Percentiles rank a stretch among this genome's conserved stretches.
Evolutionary conservation across 2,888 invertebrate species (phyloP).

Genomic region (Crioceris asparagi): DNA sequence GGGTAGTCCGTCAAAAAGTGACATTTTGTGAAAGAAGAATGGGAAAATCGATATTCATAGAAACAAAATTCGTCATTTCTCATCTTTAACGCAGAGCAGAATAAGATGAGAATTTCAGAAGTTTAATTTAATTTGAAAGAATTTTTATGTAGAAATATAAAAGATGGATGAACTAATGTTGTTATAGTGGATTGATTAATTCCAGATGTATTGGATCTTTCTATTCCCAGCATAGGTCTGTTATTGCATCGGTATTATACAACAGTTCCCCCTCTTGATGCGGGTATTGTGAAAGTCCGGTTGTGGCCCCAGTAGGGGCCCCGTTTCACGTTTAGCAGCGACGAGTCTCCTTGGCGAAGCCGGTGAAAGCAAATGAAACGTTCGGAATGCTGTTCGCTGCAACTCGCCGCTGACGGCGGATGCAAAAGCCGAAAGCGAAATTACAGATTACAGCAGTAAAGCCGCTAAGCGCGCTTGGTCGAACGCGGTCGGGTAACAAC

Average conservation of each 20-base stretch:
- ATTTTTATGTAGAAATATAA: too few species aligned
- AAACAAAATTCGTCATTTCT: too few species aligned
- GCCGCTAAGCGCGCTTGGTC: not conserved
- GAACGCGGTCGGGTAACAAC: not conserved
- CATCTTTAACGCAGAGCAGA: too few species aligned
- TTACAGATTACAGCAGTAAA: not conserved
- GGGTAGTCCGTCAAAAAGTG: too few species aligned
- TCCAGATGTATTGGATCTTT: too few species aligned
- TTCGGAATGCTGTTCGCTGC: slow-evolving; percentile 27
- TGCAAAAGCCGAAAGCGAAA: slow-evolving; percentile 1
- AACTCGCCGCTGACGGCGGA: too few species aligned
- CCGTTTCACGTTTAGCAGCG: slow-evolving; percentile 33
- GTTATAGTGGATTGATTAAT: too few species aligned
- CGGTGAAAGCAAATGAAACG: slow-evolving; percentile 37
- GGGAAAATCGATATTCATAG: too few species aligned
- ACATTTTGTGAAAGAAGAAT: too few species aligned
- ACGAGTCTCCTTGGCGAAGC: slow-evolving; percentile 37
- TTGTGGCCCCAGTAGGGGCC: slow-evolving; percentile 35
- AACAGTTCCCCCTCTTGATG: slow-evolving; percentile 33
- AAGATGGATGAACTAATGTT: too few species aligned
- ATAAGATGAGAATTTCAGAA: too few species aligned
- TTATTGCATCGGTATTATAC: slow-evolving; percentile 38
- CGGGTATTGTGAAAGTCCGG: slow-evolving; percentile 38
- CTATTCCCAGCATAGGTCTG: slow-evolving; percentile 28
- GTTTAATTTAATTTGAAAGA: too few species aligned